Percentiles rank a stretch among this genome's conserved stretches.
These are phyloP conservation scores for Geophilus truncorum DNA, from an alignment of 2,888 invertebrate species.

Conservation along the genomic window DNA sequence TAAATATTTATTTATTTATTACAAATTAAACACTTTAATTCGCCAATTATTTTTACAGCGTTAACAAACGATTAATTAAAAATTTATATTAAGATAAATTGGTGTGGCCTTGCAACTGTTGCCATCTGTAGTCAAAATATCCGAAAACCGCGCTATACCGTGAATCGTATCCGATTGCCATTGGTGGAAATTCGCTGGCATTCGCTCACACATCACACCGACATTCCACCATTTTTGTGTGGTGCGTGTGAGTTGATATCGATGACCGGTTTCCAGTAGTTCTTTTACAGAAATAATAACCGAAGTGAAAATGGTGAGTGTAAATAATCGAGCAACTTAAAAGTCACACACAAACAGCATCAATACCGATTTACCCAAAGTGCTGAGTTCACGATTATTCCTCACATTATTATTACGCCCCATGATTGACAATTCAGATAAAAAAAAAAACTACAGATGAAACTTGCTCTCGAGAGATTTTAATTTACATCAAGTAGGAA, in stretches of 20 bases:
- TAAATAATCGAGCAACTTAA: background rate
- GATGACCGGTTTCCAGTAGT: background rate
- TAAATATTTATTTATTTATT: no score
- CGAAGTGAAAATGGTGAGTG: background rate
- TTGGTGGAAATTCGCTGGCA: constrained; percentile 4
- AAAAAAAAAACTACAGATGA: background rate
- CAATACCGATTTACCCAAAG: no score
- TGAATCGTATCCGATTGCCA: background rate
- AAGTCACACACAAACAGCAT: background rate
- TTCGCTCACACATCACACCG: background rate
- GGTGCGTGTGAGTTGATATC: background rate
- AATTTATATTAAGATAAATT: no score
- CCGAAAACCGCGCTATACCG: background rate
- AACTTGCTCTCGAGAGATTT: background rate
- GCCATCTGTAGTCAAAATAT: background rate
- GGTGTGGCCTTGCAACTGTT: background rate
- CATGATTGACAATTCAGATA: background rate
- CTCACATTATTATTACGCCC: background rate
- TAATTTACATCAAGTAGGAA: background rate
- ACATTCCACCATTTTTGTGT: constrained; percentile 5
- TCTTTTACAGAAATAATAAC: background rate
- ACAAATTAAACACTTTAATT: no score
- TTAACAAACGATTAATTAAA: no score
- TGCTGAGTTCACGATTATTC: no score
- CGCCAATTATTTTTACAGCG: no score